These are phyloP conservation scores for Drosophila sordidula DNA, from an alignment of 2,888 invertebrate genomes.

Conservation along the genomic window DNA sequence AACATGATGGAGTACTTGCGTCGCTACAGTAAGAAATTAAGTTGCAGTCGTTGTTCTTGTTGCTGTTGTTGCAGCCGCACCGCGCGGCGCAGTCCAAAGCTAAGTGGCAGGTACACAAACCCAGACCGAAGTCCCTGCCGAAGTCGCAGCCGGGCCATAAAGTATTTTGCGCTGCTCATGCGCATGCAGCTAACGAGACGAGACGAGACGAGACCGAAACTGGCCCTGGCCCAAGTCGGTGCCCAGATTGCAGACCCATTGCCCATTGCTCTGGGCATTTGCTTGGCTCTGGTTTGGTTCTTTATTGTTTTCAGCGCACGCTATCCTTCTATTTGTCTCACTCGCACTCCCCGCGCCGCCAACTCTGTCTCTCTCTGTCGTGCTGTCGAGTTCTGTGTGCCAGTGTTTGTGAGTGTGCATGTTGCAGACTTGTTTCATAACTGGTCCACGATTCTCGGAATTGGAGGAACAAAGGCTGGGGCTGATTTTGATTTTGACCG, in stretches of 20 bases:
- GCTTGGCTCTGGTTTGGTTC: conserved; percentile 59
- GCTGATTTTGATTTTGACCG: conserved; percentile 83
- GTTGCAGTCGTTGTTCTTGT: conserved; percentile 49
- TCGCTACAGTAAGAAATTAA: conserved; percentile 60
- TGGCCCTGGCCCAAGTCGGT: conserved; percentile 19
- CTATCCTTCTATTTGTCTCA: conserved; percentile 29
- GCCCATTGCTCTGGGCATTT: conserved; percentile 58
- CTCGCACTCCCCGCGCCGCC: not conserved
- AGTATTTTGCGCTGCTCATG: conserved; percentile 63
- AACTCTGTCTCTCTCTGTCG: conserved; percentile 5
- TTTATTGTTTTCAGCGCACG: conserved; percentile 69
- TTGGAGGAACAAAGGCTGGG: conserved; percentile 78
- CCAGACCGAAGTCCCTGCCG: conserved; percentile 39
- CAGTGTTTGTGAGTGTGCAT: conserved; percentile 52
- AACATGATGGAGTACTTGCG: conserved; percentile 66
- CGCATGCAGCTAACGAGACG: conserved; percentile 71
- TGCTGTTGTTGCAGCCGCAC: conserved; percentile 25
- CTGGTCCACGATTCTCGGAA: conserved; percentile 84
- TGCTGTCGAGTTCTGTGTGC: conserved; percentile 6
- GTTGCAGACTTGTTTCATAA: conserved; percentile 83
- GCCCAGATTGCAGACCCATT: conserved; percentile 56
- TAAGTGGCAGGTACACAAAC: conserved; percentile 70
- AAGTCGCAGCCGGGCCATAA: conserved; percentile 54
- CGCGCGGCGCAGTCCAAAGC: conserved; percentile 41
- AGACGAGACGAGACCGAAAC: conserved; percentile 53